Conservation (phyloP, 2,888 invertebrate species). For the Catocala fraxini region DNA sequence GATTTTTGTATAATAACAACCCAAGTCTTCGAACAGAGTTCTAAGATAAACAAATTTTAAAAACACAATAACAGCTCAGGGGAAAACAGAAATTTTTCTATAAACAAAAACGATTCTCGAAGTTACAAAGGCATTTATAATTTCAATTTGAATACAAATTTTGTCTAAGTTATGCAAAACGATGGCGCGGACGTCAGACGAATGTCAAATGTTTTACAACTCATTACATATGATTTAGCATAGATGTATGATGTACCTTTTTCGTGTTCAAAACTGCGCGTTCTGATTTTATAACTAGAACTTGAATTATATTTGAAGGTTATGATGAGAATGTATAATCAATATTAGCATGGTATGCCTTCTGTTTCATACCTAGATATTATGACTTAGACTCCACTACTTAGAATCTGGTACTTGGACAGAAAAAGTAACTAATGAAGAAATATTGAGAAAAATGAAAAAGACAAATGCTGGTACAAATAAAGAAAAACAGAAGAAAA, state of each 20-base stretch:
- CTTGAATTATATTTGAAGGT: slow-evolving; percentile 1
- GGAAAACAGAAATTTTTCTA: slow-evolving; percentile 5
- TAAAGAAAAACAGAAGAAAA: no score
- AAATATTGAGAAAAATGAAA: no score
- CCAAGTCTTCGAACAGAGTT: slow-evolving; percentile 15
- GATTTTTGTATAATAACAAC: slow-evolving; percentile 19
- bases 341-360: no score
- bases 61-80: slow-evolving; percentile 6
- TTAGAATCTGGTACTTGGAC: no score
- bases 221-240: slow-evolving; percentile 22
- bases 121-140: slow-evolving; percentile 11
- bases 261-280: slow-evolving; percentile 4
- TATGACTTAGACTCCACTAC: no score
- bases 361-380: no score
- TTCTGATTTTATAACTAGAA: slow-evolving; percentile 13
- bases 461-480: no score
- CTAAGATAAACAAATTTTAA: slow-evolving; percentile 27
- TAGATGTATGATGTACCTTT: slow-evolving; percentile 18
- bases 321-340: slow-evolving; percentile 1
- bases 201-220: slow-evolving; percentile 22
- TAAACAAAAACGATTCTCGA: slow-evolving; percentile 24
- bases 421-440: no score
- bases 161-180: slow-evolving; percentile 38
- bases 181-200: slow-evolving; percentile 10
- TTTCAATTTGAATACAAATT: slow-evolving; percentile 46